Evolutionary conservation across 2,888 invertebrate genomes (phyloP).

Genomic region (Geotrupes spiniger): DNA sequence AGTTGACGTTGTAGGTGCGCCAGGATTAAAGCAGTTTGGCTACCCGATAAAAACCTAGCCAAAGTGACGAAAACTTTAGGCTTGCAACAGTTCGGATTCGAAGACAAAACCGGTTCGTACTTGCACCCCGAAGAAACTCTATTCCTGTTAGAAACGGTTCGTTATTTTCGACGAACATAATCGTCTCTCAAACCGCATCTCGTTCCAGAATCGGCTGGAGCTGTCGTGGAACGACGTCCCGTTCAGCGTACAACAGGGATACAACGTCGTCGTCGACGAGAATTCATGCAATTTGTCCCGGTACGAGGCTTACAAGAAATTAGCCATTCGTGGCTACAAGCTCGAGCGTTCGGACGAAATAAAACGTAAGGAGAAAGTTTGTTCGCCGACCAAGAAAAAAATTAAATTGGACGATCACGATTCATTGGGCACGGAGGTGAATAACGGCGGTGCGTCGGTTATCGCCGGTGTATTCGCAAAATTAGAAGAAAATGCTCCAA

Average conservation of each 20-base stretch:
- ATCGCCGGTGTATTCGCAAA: slow-evolving; percentile 30
- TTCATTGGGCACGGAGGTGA: too few relatives aligned
- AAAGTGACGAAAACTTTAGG: slow-evolving; percentile 36
- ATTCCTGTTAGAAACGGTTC: slow-evolving; percentile 65
- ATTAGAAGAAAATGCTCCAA: slow-evolving; percentile 32
- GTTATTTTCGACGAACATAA: slow-evolving; percentile 26
- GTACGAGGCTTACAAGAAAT: slow-evolving; percentile 39
- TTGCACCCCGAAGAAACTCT: slow-evolving; percentile 66
- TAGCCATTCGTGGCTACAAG: slow-evolving; percentile 37
- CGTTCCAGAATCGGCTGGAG: slow-evolving; percentile 59
- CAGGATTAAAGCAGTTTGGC: slow-evolving; percentile 40
- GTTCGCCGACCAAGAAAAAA: slow-evolving; percentile 6
- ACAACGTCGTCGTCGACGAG: slow-evolving; percentile 52
- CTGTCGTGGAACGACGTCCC: slow-evolving; percentile 57
- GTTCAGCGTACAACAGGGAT: slow-evolving; percentile 66
- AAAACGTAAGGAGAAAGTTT: background rate
- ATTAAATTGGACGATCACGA: slow-evolving; percentile 7
- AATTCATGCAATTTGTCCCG: slow-evolving; percentile 28
- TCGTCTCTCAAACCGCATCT: slow-evolving; percentile 33
- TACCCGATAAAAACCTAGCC: slow-evolving; percentile 31
- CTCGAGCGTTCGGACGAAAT: slow-evolving; percentile 17
- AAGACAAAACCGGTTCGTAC: slow-evolving; percentile 39
- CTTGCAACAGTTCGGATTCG: slow-evolving; percentile 39
- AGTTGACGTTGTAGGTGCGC: slow-evolving; percentile 32
- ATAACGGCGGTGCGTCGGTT: slow-evolving; percentile 14